phyloP scores from a whole-genome alignment of 2,888 invertebrate genomes.

The Augochlorella aurata region DNA sequence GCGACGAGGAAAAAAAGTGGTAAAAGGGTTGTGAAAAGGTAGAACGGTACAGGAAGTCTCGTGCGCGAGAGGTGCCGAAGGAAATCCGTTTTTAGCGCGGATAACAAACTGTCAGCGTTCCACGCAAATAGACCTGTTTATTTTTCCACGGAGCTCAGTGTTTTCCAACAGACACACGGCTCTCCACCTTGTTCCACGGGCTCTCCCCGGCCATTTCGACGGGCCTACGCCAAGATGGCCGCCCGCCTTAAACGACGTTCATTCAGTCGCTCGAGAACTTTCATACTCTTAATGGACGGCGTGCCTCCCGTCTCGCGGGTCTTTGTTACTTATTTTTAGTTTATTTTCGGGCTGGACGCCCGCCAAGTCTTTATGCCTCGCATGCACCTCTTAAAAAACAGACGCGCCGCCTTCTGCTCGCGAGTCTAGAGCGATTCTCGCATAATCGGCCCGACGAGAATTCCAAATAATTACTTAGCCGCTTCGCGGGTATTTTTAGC shows the following conservation, averaged over 20 bases:
- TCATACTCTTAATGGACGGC: not conserved
- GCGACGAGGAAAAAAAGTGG: not conserved
- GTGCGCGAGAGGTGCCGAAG: not conserved
- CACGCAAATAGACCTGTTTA: slow-evolving; percentile 17
- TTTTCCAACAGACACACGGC: not conserved
- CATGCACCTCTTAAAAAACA: slow-evolving; percentile 24
- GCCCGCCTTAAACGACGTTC: not conserved
- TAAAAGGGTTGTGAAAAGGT: not conserved
- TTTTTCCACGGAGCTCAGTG: not conserved
- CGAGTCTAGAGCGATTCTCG: not conserved
- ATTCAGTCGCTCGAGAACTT: not conserved
- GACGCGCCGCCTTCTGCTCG: slow-evolving; percentile 9
- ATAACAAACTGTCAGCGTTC: slow-evolving; percentile 52
- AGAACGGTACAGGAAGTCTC: not conserved
- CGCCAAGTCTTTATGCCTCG: slow-evolving; percentile 54
- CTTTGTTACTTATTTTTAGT: slow-evolving; percentile 50
- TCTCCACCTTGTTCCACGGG: not conserved
- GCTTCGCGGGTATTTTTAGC: not conserved
- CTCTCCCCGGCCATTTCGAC: not conserved
- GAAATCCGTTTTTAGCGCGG: slow-evolving; percentile 60
- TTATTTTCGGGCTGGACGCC: slow-evolving; percentile 65
- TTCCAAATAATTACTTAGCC: not conserved
- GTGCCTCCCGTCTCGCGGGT: not conserved
- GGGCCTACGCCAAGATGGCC: not conserved
- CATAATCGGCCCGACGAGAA: not conserved